Evolutionary conservation across 2,888 invertebrate species (phyloP), one percentile per base, ranked within the genome.

Genomic region (Parapristionchus giblindavisi): DNA sequence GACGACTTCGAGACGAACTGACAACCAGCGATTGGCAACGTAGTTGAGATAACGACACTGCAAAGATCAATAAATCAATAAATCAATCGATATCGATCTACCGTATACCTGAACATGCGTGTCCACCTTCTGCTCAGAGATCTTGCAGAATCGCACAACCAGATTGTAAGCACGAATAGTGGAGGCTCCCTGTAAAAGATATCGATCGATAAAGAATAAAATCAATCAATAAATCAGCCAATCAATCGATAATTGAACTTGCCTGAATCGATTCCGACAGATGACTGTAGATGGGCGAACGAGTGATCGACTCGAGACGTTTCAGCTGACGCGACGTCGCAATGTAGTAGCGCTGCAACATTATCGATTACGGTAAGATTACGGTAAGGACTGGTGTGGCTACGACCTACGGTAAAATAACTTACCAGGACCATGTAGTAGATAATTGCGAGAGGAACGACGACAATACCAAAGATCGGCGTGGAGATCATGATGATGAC

Each of bases 1-100:
- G 77, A 98, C 93, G 92, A 95, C 94, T 90, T 99, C 98, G 77
- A 99, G 90, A 43, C 98, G 92, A 48, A 99, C 92, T 0, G 96
- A 95, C 83, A 99, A 90, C 98, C 98, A 99, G 14, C 87, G 84
- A 61, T 87, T 87, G 8, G 87, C 87, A 17, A 87, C 83, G 75
- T 85, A 85, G 77, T 85, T 87, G 60, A 87, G 80, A 74, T 87
- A 87, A 8, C 85, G 83, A 65, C 86, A 86, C 81, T 83, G 56
- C 17, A 79, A 77, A 3, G 40, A 34, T 21, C 48, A 48, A 14
- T 48, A 14, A 14, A 48, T 48, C 11, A 17, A 17, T 11, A 48
- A 14, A 48, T 11, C 40, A 38, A 32, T 14, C n/a, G 21, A 48
- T 11, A 14, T 14, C 48, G 21, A 17, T 11, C 11, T 21, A 48